Base-by-base conservation (phyloP, 2,797 vertebrate genomes). In the Synanceia verrucosa region DNA sequence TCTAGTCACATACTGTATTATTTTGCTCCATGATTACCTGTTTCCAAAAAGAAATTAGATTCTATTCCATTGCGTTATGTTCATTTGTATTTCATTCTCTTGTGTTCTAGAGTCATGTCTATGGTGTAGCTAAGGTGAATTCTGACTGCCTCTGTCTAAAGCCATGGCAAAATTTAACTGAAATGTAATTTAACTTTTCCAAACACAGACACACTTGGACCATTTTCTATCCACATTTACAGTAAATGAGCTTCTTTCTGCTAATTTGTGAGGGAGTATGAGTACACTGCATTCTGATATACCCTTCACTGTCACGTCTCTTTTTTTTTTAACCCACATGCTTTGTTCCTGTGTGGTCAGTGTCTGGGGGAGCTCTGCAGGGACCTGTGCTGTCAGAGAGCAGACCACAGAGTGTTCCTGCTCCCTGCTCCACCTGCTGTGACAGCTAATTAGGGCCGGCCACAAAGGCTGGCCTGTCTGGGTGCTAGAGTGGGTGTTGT, bases 361-460 rank as follows among this genome's bases (percentile, higher is more conserved):
- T 76, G 78, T 85, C 79, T 84, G 67, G 60, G 83, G 84, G 77
- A 79, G 78, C 83, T 88, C 81, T 86, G 67, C 10, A 4, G 83
- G 79, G 87, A 88, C 81, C 76, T 79, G 73, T 72, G 78, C 85
- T 91, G 88, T 91, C 90, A 91, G 78, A 84, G 83, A 86, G 83
- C 85, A 87, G 87, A 83, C 87, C 86, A 72, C 70, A 81, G 70
- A 81, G 70, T 60, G 73, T 85, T 68, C 76, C 79, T 63, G 84
- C 69, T 87, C 74, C 70, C 75, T 74, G 81, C 78, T 86, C 86
- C 88, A 90, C 90, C 89, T 91, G 91, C 89, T 89, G 91, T 89
- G 92, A 90, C 91, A 93, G 90, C 90, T 93, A 93, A 94, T 94
- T 93, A 94, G 85, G 86, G 84, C 75, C 80, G 79, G 81, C 87